Percentiles rank a stretch among this genome's conserved stretches.
These are phyloP conservation scores for Nebria ingens DNA, from an alignment of 1,140 invertebrate genomes.

Conservation along the genomic window DNA sequence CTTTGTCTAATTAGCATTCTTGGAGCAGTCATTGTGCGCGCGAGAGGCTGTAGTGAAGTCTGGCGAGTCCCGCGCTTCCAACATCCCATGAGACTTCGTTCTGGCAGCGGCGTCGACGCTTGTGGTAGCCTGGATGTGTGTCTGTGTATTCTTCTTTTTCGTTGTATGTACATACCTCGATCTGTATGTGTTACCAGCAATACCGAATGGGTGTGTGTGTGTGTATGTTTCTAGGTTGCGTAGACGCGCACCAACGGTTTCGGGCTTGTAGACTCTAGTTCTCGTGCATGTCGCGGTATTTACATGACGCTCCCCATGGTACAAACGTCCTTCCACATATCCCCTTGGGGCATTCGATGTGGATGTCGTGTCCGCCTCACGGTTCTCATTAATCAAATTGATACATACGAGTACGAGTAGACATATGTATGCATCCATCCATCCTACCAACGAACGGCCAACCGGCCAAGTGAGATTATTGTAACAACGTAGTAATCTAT, in stretches of 20 bases:
- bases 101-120: background rate
- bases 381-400: background rate
- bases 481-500: too few relatives aligned
- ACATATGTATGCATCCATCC: background rate
- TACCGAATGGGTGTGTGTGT: too few relatives aligned
- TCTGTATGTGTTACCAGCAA: too few relatives aligned
- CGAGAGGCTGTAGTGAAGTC: conserved; percentile 6
- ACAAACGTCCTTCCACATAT: background rate
- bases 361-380: background rate
- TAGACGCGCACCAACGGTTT: too few relatives aligned
- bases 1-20: conserved; percentile 29
- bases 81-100: background rate
- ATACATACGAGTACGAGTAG: background rate
- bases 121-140: background rate
- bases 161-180: too few relatives aligned
- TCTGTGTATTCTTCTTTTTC: background rate
- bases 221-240: too few relatives aligned
- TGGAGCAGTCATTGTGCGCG: conserved; percentile 24
- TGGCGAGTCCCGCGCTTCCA: background rate
- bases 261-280: background rate
- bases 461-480: too few relatives aligned
- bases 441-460: too few relatives aligned
- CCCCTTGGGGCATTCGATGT: background rate
- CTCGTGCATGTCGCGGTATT: background rate
- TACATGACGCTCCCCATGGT: background rate